A percentile compares a stretch with the other conserved stretches of the same genome.
Evolutionary conservation across 2,113 vertebrate species (phyloP).

Genomic region (Oreochromis spilurus): DNA sequence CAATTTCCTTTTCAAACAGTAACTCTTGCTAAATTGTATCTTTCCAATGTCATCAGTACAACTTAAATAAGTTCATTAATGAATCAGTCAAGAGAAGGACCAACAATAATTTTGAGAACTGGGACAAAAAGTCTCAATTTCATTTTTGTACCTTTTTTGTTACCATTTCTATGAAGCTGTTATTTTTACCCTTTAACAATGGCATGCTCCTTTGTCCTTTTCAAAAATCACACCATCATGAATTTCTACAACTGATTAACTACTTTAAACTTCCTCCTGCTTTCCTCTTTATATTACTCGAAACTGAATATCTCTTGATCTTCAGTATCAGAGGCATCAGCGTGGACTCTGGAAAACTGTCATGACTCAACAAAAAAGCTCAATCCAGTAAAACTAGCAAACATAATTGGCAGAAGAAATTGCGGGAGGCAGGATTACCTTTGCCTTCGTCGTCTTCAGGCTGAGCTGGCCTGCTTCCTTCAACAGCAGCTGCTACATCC

Average conservation of each 20-base stretch:
- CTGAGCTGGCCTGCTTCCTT: conserved; percentile 38
- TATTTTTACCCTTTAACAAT: neutral
- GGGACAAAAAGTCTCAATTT: neutral
- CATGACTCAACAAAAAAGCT: neutral
- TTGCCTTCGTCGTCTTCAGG: neutral
- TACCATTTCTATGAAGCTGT: accelerated
- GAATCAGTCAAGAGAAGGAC: neutral
- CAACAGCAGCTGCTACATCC: conserved; percentile 71
- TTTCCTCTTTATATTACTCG: neutral
- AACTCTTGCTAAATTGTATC: neutral
- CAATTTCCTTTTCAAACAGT: neutral
- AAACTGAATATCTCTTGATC: neutral
- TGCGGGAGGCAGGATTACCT: conserved; percentile 24
- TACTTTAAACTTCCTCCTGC: neutral
- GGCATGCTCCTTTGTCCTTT: neutral
- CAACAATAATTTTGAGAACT: neutral
- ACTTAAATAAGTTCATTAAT: neutral
- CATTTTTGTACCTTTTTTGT: neutral
- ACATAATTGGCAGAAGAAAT: neutral
- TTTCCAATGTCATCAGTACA: neutral
- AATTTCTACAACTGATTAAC: neutral
- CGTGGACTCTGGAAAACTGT: neutral
- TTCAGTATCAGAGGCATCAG: neutral
- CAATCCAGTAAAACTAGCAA: neutral
- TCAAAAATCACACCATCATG: neutral